Base-by-base conservation (phyloP, 2,888 invertebrate species). In the Crocallis elinguaria region DNA sequence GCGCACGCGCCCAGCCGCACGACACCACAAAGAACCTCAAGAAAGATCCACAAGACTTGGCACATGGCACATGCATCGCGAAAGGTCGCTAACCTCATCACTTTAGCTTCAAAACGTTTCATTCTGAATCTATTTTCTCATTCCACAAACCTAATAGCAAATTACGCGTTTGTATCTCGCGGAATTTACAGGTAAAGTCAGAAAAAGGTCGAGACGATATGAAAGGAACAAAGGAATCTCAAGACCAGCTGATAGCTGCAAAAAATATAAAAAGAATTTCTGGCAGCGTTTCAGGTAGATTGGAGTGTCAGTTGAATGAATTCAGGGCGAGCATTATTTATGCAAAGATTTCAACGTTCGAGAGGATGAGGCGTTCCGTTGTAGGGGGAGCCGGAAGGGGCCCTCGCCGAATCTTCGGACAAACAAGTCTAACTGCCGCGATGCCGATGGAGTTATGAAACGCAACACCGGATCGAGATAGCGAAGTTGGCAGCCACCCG, bases 381-480 rank as follows among this genome's bases (percentile, higher is more conserved):
- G 17, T 13, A 13, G 6, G 30, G 49, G 44, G 42, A 36, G 11
- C 12, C 16, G 32, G 5, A 32, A 36, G 32, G 33, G 52, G 49
- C 49, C 49, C 41, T 54, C 38, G 61, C 17, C 49, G 29, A 67
- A 66, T 67, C 65, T 60, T 57, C 46, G 51, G 19, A 57, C 66
- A 69, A 70, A 71, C 69, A 51, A 7, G 55, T 36, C 27, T 49
- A 49, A 53, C 59, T 51, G 62, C 49, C 50, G 52, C 60, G 60
- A 61, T 32, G n/a, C n/a, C n/a, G n/a, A 14, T 45, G 49, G 49
- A 67, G 66, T 71, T 69, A 69, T 72, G 70, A 72, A 78, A 79
- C 59, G 56, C 63, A 69, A 72, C 66, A 72, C 71, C 66, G 61
- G 55, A 60, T 49, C 63, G 62, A 71, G 69, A 77, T 75, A 71